Evolutionary conservation across 1,140 invertebrate genomes (phyloP), one percentile per base, ranked within the genome.

Genomic region (Pseudomyrmex cubaensis): DNA sequence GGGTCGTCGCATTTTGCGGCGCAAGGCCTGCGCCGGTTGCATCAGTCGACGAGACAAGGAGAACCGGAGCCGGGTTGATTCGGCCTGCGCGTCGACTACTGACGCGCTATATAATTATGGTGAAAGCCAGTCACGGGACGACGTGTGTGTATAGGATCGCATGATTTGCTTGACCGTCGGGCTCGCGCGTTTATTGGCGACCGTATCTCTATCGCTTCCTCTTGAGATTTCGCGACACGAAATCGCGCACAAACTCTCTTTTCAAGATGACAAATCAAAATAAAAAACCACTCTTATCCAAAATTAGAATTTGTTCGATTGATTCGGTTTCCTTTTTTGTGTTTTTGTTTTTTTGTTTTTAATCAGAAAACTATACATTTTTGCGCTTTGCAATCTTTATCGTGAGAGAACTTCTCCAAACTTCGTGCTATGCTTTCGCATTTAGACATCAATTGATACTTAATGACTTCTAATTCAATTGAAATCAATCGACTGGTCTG

Each of bases 91-190:
- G 54, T 44, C 62, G 17, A 63, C 63, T 73, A 74, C 62, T 44
- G 75, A 67, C 69, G 63, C 84, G 90, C 85, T 87, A 87, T 91
- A 85, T 92, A 92, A 92, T 92, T 92, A 92, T 85, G 90, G 91
- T 92, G 91, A 92, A 92, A 92, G 91, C 90, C 90, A 91, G 86
- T 66, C 87, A 50, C 76, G 54, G 35, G 72, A 66, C 35, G 46
- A 17, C 8, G 64, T 52, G 75, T 75, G 66, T 64, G 56, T 75
- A 84, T 57, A 86, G 22, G 56, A 66, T 52, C 56, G 46, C 54
- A 84, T 50, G 72, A 74, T 67, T 70, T 57, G 83, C 61, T 80
- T 82, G 77, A 84, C 22, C 66, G 22, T 76, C 15, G 59, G 13
- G 74, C 66, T 80, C 57, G 57, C 64, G 56, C 59, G 35, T 35